Base-by-base conservation (phyloP, 1,140 invertebrate species). In the Calephelis nemesis region DNA sequence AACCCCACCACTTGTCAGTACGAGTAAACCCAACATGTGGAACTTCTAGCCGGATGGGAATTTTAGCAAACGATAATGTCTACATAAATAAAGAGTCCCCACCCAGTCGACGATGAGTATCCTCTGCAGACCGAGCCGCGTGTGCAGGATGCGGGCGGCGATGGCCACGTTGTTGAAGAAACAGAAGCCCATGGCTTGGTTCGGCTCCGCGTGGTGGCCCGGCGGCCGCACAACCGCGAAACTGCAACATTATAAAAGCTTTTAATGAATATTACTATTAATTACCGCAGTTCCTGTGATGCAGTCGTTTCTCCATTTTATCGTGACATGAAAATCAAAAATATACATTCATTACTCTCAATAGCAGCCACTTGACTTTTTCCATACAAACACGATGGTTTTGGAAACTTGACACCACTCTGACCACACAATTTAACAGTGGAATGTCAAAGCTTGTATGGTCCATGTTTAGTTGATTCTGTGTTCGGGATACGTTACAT, bases 81-180 rank as follows among this genome's bases (percentile, higher is more conserved):
- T n/a, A 60, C 8, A 5, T 40, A 6, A 12, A 65, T 4, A 1
- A 13, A 45, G 15, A 5, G 12, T 67, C 78, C 70, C 65, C 52
- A 96, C 96, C 98, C 98, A 99, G 91, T 99, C 99, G 19, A 99
- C 94, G 78, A 99, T 98, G 63, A 99, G 94, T 87, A 99, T 98
- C 90, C 96, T 96, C 77, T 97, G 95, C 48, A 98, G 92, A 68
- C 97, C 95, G 62, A 98, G 94, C 75, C 96, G 95, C 76, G 97
- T 96, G 77, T 97, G 96, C 49, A 99, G 91, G 65, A 98, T 93
- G 82, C 97, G 96, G 45, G 98, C 98, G 39, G 99, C 98, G 75
- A 99, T 97, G 9, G 98, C 98, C n/a, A 99, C 95, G 49, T 98
- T 98, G 93, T 99, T 99, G 93, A 99, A 99, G 93, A 99, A 99